These are phyloP conservation scores for Acholoe squamosa DNA, from an alignment of 2,888 invertebrate species.

Conservation along the genomic window DNA sequence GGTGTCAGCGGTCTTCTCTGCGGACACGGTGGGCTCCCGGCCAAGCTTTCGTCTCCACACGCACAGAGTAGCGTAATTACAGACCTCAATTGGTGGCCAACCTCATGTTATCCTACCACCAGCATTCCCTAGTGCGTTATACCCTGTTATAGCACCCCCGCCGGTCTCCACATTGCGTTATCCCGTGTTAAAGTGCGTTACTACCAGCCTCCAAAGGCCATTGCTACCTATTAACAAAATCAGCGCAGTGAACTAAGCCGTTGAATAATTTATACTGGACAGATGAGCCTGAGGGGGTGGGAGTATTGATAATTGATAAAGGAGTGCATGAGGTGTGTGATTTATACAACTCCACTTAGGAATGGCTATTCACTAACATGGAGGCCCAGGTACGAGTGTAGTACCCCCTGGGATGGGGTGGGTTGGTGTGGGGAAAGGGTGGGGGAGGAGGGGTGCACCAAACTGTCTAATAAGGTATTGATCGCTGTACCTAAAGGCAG, in stretches of 20 bases:
- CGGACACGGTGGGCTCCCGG: neutral
- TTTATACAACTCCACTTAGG: neutral
- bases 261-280: conserved; percentile 27
- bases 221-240: conserved; percentile 20
- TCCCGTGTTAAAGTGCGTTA: neutral
- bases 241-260: conserved; percentile 10
- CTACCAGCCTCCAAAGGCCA: neutral
- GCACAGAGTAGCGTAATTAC: neutral
- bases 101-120: no score
- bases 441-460: neutral
- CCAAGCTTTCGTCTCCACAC: neutral
- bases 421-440: neutral
- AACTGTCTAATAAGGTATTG: conserved; percentile 41
- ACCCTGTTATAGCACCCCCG: no score
- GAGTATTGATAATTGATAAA: neutral
- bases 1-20: neutral
- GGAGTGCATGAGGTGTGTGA: conserved; percentile 11
- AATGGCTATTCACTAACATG: neutral
- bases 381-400: neutral
- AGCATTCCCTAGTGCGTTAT: no score
- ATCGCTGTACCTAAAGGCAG: conserved; percentile 7
- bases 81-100: neutral
- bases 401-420: neutral
- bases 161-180: no score
- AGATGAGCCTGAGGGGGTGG: neutral